These are phyloP conservation scores for Ginglymostoma cirratum DNA, from an alignment of 2,113 vertebrate genomes.

Conservation along the genomic window DNA sequence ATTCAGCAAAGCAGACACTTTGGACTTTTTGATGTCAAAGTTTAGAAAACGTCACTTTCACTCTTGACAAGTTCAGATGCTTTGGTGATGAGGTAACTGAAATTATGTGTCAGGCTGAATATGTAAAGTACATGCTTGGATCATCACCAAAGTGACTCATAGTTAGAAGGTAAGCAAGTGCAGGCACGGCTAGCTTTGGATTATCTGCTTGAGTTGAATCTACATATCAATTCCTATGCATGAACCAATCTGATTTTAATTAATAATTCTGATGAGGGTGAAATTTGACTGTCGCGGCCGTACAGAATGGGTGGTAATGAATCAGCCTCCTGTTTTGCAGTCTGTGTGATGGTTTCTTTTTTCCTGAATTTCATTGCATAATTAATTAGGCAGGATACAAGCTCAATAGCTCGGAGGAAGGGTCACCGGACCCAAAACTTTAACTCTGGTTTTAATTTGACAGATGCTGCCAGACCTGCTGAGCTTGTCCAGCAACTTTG, in stretches of 20 bases:
- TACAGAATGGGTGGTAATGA: neutral
- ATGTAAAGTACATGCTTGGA: constrained; percentile 1
- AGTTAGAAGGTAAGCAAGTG: neutral
- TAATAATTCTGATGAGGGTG: neutral
- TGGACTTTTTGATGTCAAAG: constrained; percentile 1
- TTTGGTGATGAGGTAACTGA: neutral
- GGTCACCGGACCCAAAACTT: too few relatives aligned
- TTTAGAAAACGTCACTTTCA: neutral
- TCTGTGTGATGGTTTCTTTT: neutral
- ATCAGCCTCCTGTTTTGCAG: neutral
- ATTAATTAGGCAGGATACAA: neutral
- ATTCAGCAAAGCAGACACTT: neutral
- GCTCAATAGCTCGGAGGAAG: neutral
- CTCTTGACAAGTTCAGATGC: constrained; percentile 19
- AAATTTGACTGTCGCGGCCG: neutral
- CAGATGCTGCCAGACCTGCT: too few relatives aligned
- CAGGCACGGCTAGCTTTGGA: neutral
- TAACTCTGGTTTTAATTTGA: too few relatives aligned
- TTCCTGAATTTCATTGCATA: neutral
- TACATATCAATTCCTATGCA: neutral
- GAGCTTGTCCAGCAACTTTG: too few relatives aligned
- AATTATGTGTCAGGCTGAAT: neutral
- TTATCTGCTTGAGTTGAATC: neutral
- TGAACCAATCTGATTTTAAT: neutral
- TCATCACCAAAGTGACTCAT: constrained; percentile 23